These are phyloP conservation scores for Trachymyrmex cornetzi DNA, from an alignment of 1,140 invertebrate genomes.

Conservation along the genomic window DNA sequence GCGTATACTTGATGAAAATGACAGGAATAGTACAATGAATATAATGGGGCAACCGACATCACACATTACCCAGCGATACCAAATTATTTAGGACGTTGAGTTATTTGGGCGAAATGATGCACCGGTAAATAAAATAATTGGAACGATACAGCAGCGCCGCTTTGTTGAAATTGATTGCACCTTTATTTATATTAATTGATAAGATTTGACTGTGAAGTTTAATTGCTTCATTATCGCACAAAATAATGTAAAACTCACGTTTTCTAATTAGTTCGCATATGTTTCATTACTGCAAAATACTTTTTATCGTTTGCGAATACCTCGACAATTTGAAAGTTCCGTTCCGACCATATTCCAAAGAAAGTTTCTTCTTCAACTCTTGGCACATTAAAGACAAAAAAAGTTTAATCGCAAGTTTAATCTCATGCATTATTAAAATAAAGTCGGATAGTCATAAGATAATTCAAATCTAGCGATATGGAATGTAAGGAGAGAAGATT, in stretches of 20 bases:
- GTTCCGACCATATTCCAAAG: conserved; percentile 12
- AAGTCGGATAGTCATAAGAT: conserved; percentile 4
- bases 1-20: conserved; percentile 40
- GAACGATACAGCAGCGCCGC: neutral
- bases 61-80: neutral
- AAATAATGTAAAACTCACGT: conserved; percentile 21
- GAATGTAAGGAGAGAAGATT: conserved; percentile 16
- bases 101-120: conserved; percentile 28
- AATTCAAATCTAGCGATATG: conserved; percentile 40
- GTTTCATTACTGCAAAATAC: conserved; percentile 17
- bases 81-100: conserved; percentile 15
- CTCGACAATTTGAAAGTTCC: conserved; percentile 40
- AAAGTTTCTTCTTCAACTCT: conserved; percentile 43
- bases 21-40: conserved; percentile 50
- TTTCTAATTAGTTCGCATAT: conserved; percentile 19
- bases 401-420: conserved; percentile 64
- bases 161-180: neutral
- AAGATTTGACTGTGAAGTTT: neutral
- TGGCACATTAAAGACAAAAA: conserved; percentile 44
- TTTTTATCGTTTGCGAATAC: conserved; percentile 12
- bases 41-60: conserved; percentile 17
- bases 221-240: neutral
- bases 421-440: conserved; percentile 52
- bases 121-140: conserved; percentile 5
- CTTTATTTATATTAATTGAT: conserved; percentile 16